These are phyloP conservation scores for Anser cygnoides DNA, from an alignment of 2,113 vertebrate species.

Conservation along the genomic window DNA sequence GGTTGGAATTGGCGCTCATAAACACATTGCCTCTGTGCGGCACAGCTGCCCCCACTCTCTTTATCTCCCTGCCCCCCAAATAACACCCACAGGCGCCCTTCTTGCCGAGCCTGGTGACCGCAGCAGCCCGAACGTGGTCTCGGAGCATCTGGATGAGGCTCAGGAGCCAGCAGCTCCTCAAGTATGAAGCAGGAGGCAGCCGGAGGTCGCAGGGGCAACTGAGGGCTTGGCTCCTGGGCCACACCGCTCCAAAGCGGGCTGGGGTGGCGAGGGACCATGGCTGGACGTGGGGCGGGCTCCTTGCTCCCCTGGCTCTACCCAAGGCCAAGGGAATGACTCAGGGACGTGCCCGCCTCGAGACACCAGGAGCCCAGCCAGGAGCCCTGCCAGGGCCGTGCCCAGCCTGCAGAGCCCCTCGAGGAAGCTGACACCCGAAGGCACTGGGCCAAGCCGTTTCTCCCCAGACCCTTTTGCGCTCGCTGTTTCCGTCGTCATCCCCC, in stretches of 20 bases:
- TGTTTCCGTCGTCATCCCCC: not conserved
- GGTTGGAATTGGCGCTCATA: not conserved
- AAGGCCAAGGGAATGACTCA: too few species aligned
- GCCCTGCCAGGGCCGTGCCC: accelerated
- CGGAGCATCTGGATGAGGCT: not conserved
- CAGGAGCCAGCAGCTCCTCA: not conserved
- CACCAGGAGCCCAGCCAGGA: not conserved
- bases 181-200: accelerated
- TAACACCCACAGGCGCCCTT: not conserved
- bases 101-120: not conserved
- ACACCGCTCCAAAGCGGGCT: not conserved
- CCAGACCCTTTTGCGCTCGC: not conserved
- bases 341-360: too few species aligned
- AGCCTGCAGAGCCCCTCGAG: not conserved
- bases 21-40: not conserved
- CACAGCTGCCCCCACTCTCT: accelerated
- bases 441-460: not conserved
- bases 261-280: not conserved
- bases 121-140: not conserved
- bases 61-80: not conserved
- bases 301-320: too few species aligned
- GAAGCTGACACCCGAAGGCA: not conserved
- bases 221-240: not conserved
- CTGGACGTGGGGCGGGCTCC: not conserved
- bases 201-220: not conserved